Evolutionary conservation across 1,140 invertebrate genomes (phyloP).

Genomic region (Bombus superbus): DNA sequence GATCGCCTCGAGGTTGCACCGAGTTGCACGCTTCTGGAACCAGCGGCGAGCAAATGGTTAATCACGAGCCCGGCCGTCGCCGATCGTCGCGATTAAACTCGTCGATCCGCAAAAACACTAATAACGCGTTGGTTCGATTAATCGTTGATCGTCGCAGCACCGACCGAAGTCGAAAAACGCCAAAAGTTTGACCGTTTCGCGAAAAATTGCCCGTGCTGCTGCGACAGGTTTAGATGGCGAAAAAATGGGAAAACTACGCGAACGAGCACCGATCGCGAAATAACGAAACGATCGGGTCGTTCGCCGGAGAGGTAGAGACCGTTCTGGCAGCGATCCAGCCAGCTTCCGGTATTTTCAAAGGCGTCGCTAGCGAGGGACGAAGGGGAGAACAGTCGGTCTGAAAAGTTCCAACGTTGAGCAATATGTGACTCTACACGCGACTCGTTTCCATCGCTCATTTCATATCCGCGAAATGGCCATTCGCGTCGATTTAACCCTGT

Average conservation of each 20-base stretch:
- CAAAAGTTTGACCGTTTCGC: background rate
- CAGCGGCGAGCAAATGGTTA: slow-evolving; percentile 16
- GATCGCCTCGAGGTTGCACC: background rate
- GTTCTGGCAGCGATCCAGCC: slow-evolving; percentile 41
- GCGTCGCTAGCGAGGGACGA: background rate
- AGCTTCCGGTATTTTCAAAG: slow-evolving; percentile 15
- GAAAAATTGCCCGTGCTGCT: background rate
- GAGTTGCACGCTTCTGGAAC: background rate
- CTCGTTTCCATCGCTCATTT: slow-evolving; percentile 22
- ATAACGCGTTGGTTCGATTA: background rate
- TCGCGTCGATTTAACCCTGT: background rate
- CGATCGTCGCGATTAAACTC: background rate
- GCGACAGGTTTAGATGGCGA: background rate
- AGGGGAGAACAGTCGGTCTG: background rate
- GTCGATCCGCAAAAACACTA: background rate
- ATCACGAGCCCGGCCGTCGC: background rate
- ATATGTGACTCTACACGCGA: slow-evolving; percentile 11
- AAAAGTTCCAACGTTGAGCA: slow-evolving; percentile 9
- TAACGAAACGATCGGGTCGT: slow-evolving; percentile 14
- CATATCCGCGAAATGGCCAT: background rate
- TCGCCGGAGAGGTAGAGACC: background rate
- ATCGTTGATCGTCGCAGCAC: background rate
- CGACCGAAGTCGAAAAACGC: background rate
- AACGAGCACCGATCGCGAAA: slow-evolving; percentile 22
- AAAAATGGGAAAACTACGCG: background rate